Evolutionary conservation across 1,140 invertebrate genomes (phyloP), one percentile per base, ranked within the genome.

Genomic region (Aphaenogaster floridana): DNA sequence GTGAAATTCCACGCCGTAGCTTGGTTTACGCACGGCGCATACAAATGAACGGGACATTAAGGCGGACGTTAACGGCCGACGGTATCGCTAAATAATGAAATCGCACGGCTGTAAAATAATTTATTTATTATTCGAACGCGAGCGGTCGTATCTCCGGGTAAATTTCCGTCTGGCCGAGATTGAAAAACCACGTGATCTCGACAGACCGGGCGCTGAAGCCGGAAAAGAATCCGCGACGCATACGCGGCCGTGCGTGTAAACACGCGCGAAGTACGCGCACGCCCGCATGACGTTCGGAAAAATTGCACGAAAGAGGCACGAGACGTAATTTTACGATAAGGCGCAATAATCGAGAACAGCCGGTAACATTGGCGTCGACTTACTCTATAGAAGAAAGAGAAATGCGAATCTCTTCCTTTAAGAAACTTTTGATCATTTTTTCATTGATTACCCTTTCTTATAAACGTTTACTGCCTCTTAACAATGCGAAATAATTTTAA

Each of bases 21-120:
- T 66, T 54, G 83, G 63, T 74, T 90, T 57, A n/a, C 50, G 74
- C 61, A 15, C 66, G 9, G 15, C 81, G 69, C 86, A 48, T 83
- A 89, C 79, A 63, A 87, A 91, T 87, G 87, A 85, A 68, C 79
- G 86, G 45, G 64, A 88, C 84, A 90, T 92, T 92, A 90, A 89
- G 76, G 36, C 61, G 79, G 87, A 91, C 89, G 83, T 91, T 94
- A 94, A 94, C 91, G 88, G 90, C 66, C 69, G 34, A 9, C 64
- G 59, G 76, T 93, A 92, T 91, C 81, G 90, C 89, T 92, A 90
- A 92, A 94, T 92, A 94, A 93, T 91, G 89, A 92, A 94, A 94
- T 92, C 80, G 80, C 69, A 54, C 36, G 54, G 87, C 52, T 84
- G 74, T 92, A 91, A 93, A 93, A 92, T 89, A 90, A 94, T 94